A percentile compares a stretch with the other conserved stretches of the same genome.
phyloP scores from a whole-genome alignment of 2,797 vertebrate species.

The Hippopotamyrus pictus region DNA sequence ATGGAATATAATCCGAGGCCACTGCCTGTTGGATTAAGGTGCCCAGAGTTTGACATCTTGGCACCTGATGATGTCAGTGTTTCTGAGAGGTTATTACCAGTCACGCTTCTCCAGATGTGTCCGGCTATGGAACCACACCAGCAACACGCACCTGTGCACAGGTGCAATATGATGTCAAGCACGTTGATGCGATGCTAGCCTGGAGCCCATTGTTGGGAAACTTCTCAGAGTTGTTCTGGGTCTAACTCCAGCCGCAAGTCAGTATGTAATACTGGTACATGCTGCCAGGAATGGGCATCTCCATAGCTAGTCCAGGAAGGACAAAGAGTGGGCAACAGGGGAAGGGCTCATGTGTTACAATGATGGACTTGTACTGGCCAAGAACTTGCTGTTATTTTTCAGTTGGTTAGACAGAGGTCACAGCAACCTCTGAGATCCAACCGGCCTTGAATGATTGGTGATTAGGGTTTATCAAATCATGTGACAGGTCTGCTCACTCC shows the following conservation, averaged over 20 bases:
- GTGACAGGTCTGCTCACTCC: background rate
- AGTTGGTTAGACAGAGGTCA: background rate
- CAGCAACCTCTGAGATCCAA: background rate
- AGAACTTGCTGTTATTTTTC: background rate
- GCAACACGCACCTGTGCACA: background rate
- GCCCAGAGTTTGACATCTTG: background rate
- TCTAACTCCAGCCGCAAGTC: background rate
- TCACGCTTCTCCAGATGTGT: background rate
- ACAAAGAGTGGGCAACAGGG: background rate
- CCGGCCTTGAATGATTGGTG: background rate
- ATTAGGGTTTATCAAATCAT: background rate
- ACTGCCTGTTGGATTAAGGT: background rate
- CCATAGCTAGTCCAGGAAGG: background rate
- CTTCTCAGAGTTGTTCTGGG: background rate
- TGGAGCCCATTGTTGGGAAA: background rate
- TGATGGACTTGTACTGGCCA: background rate
- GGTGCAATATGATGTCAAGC: background rate
- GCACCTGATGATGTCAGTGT: background rate
- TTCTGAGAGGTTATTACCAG: background rate
- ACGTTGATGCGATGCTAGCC: background rate
- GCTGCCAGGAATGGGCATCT: background rate
- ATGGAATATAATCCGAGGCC: slow-evolving; percentile 29
- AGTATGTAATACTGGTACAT: background rate
- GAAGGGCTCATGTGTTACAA: background rate
- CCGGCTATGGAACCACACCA: background rate